Conservation (phyloP, 2,113 vertebrate species). For the Megalops atlanticus region DNA sequence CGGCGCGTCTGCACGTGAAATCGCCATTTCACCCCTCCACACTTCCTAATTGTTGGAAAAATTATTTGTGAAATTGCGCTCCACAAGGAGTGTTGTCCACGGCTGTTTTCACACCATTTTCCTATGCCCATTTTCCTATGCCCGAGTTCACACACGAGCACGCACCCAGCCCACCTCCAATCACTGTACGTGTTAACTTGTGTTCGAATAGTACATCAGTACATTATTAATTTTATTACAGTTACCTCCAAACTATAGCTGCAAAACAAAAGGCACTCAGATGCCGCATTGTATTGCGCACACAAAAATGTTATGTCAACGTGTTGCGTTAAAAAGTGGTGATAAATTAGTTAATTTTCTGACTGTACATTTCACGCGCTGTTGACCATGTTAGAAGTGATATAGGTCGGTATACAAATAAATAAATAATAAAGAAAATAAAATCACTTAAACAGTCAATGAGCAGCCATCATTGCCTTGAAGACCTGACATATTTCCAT, state of each 20-base stretch:
- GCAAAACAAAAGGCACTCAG: not conserved
- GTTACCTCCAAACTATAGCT: conserved; percentile 59
- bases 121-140: conserved; percentile 64
- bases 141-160: conserved; percentile 66
- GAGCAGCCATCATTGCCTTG: not conserved
- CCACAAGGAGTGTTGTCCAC: conserved; percentile 79
- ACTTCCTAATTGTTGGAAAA: conserved; percentile 93
- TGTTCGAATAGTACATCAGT: not conserved
- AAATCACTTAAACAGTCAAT: not conserved
- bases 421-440: not conserved
- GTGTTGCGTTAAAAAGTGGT: no score
- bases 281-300: no score
- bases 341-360: no score
- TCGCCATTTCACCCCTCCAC: conserved; percentile 93
- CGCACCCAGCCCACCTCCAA: conserved; percentile 45
- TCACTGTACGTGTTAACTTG: conserved; percentile 41
- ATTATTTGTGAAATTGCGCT: conserved; percentile 95
- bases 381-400: no score
- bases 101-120: conserved; percentile 72
- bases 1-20: conserved; percentile 83
- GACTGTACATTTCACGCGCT: no score
- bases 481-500: no score
- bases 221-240: conserved; percentile 35
- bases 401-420: not conserved
- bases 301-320: no score